Evolutionary conservation across 2,797 vertebrate species (phyloP), one percentile per base, ranked within the genome.

Genomic region (Cercopithecus mitis): DNA sequence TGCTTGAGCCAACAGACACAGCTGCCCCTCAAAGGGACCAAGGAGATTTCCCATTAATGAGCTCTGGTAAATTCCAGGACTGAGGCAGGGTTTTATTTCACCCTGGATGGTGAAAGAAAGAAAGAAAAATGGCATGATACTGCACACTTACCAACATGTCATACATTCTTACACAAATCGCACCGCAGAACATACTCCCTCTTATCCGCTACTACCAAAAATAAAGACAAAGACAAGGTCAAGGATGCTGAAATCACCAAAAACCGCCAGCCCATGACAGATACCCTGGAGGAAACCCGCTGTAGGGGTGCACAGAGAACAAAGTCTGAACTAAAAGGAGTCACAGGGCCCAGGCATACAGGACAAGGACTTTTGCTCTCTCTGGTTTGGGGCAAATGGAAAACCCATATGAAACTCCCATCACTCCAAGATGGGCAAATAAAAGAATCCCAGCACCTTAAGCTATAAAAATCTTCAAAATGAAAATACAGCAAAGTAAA

Each of bases 301-400:
- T 43, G 30, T 15, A 39, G 67, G 8, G 0, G 4, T 8, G 41
- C 25, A 22, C 9, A 72, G 67, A 24, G 41, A 39, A 5, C 30
- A 11, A 27, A n/a, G 55, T 24, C 58, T 10, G 19, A 19, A 47
- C 36, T 0, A 2, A 14, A 9, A 47, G 55, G 17, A 19, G 13
- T 0, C 39, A 1, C 1, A 0, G 27, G 64, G 13, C 45, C 61
- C 27, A 5, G 64, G 39, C 41, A 4, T 0, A 0, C 0, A 2
- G n/a, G 47, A 47, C 19, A 1, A 19, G 7, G n/a, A 5, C 1
- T 58, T 45, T 1, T 24, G 52, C 24, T 36, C 61, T 80, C 52
- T 6, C 3, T 22, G 76, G 36, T 17, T 25, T 7, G 41, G 25
- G 22, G 47, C 22, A 58, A 87, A 73, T 7, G 5, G 82, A 80